phyloP scores from a whole-genome alignment of 64 coral and sea anemone species.

The Catalaphyllia jardinei region DNA sequence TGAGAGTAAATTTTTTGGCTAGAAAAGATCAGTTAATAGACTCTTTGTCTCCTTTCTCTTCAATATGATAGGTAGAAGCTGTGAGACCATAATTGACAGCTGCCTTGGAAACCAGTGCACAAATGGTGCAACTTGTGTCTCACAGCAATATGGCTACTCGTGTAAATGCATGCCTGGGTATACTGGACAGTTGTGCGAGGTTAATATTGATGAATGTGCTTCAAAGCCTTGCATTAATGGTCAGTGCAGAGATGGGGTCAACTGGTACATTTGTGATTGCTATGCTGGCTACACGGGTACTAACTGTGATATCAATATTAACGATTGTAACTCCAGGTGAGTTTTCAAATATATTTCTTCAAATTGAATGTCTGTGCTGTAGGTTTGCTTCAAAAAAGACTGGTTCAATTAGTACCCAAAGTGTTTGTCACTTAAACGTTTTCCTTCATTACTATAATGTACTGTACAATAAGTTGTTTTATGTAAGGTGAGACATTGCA shows the following conservation, averaged over 20 bases:
- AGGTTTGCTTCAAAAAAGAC: no score
- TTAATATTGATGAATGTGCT: constrained; percentile 72
- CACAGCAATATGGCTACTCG: constrained; percentile 20
- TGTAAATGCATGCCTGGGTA: constrained; percentile 53
- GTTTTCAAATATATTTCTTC: not conserved
- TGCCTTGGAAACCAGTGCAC: constrained; percentile 48
- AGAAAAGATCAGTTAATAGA: no score
- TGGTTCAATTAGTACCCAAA: no score
- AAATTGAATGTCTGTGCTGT: no score
- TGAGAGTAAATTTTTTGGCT: no score
- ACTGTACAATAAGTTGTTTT: no score
- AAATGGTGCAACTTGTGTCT: constrained; percentile 46
- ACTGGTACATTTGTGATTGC: constrained; percentile 66
- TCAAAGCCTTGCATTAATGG: constrained; percentile 62
- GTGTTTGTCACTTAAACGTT: no score
- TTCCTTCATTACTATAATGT: no score
- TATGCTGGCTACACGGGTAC: constrained; percentile 54
- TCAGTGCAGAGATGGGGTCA: constrained; percentile 50
- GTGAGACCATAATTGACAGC: constrained; percentile 58
- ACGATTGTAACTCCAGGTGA: constrained; percentile 85
- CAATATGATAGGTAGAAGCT: constrained; percentile 30
- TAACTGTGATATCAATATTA: constrained; percentile 56
- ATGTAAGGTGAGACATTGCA: no score
- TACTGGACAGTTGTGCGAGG: constrained; percentile 47
- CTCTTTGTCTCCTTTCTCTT: not conserved